phyloP scores from a whole-genome alignment of 2,113 vertebrate species.

The Camelus bactrianus region DNA sequence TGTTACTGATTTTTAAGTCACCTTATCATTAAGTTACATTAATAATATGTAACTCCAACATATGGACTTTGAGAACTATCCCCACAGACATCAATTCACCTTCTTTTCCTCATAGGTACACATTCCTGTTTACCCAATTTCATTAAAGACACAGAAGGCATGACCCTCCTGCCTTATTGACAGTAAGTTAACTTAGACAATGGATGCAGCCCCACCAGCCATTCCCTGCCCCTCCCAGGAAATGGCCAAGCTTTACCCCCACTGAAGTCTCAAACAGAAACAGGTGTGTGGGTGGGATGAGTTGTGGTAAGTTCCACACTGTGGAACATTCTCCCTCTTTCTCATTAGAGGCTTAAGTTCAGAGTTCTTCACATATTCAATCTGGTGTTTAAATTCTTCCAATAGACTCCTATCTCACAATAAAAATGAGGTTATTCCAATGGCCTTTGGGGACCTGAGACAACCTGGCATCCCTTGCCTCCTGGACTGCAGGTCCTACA shows the following conservation, averaged over 20 bases:
- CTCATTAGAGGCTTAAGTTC: background rate
- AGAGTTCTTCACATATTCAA: background rate
- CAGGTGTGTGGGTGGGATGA: background rate
- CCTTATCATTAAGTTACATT: background rate
- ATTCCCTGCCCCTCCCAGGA: accelerated
- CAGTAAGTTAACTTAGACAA: background rate
- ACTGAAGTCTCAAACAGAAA: background rate
- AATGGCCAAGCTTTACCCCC: background rate
- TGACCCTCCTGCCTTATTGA: background rate
- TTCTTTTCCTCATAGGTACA: background rate
- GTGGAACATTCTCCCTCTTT: background rate
- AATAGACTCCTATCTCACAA: background rate
- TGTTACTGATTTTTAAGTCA: slow-evolving; percentile 17
- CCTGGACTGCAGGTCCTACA: background rate
- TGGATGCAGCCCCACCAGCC: background rate
- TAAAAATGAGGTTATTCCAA: background rate
- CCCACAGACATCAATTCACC: background rate
- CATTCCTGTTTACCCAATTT: too few relatives aligned
- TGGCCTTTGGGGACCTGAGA: background rate
- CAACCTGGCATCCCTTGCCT: background rate
- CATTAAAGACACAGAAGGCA: background rate
- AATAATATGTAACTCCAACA: background rate
- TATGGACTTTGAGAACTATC: background rate
- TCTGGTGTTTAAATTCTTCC: background rate
- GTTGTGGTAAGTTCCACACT: background rate